Percentiles rank a stretch among this genome's conserved stretches.
These are phyloP conservation scores for Clamator glandarius DNA, from an alignment of 2,797 vertebrate genomes.

Conservation along the genomic window DNA sequence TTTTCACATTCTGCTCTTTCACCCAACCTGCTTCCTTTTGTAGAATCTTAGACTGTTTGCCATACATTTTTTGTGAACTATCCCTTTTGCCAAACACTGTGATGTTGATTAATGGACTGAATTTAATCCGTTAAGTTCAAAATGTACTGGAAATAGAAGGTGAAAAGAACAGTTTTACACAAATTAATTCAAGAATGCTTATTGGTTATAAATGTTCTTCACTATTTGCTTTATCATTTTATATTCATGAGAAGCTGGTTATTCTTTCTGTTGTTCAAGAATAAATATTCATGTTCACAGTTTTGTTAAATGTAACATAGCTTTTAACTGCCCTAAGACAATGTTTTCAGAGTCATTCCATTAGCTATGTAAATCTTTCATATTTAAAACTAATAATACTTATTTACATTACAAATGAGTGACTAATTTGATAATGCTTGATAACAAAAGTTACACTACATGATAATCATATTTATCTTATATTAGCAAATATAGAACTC, in stretches of 20 bases:
- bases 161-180: neutral
- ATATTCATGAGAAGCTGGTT: slow-evolving; percentile 1
- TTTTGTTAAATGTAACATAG: slow-evolving; percentile 7
- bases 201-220: neutral
- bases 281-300: slow-evolving; percentile 60
- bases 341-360: slow-evolving; percentile 23
- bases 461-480: slow-evolving; percentile 19
- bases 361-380: slow-evolving; percentile 46
- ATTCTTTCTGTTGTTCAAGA: slow-evolving; percentile 27
- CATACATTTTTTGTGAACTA: neutral
- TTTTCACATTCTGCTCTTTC: neutral
- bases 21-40: neutral
- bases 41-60: neutral
- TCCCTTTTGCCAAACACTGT: neutral
- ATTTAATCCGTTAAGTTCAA: neutral
- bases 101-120: neutral
- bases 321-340: slow-evolving; percentile 6
- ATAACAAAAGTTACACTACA: slow-evolving; percentile 24
- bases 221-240: slow-evolving; percentile 31
- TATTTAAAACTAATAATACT: slow-evolving; percentile 32
- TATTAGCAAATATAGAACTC: neutral
- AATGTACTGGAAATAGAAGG: neutral
- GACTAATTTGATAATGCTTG: slow-evolving; percentile 34
- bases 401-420: slow-evolving; percentile 46
- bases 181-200: neutral